These are phyloP conservation scores for Amblyornis subalaris DNA, from an alignment of 2,113 vertebrate genomes.

Conservation along the genomic window DNA sequence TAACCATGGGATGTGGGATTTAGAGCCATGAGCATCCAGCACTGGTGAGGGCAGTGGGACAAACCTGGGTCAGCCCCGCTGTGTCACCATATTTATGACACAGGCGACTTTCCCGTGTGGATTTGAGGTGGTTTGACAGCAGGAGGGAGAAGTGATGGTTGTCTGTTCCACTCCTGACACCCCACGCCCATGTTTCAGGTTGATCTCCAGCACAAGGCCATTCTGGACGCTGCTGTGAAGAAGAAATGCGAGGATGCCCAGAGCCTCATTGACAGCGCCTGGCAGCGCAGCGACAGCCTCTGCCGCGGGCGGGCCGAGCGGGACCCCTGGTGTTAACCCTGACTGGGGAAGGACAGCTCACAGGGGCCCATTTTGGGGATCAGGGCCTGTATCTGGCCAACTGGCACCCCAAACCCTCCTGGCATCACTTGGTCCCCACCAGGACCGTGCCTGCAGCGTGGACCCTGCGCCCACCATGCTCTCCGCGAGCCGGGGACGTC, in stretches of 20 bases:
- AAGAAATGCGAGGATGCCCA: constrained; percentile 88
- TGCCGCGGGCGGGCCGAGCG: constrained; percentile 87
- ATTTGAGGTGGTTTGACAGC: not conserved
- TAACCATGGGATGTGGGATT: not conserved
- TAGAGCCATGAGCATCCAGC: not conserved
- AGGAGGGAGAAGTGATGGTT: accelerated
- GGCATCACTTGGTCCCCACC: not conserved
- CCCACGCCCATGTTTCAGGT: not conserved
- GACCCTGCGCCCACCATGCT: accelerated
- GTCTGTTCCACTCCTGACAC: not conserved
- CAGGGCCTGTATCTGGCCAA: not conserved
- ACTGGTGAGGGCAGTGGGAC: accelerated
- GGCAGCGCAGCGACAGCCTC: constrained; percentile 95
- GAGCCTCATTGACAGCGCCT: constrained; percentile 85
- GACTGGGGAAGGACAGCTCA: not conserved
- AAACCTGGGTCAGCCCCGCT: accelerated
- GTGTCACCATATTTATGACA: accelerated
- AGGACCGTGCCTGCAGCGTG: not conserved
- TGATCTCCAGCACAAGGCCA: constrained; percentile 67
- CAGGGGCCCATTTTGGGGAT: accelerated
- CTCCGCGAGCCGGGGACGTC: accelerated
- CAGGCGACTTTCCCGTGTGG: accelerated
- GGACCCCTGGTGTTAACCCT: constrained; percentile 88
- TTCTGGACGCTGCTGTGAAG: constrained; percentile 55
- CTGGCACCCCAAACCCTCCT: not conserved